phyloP scores from a whole-genome alignment of 2,113 vertebrate genomes.

The Hippocampus zosterae region DNA sequence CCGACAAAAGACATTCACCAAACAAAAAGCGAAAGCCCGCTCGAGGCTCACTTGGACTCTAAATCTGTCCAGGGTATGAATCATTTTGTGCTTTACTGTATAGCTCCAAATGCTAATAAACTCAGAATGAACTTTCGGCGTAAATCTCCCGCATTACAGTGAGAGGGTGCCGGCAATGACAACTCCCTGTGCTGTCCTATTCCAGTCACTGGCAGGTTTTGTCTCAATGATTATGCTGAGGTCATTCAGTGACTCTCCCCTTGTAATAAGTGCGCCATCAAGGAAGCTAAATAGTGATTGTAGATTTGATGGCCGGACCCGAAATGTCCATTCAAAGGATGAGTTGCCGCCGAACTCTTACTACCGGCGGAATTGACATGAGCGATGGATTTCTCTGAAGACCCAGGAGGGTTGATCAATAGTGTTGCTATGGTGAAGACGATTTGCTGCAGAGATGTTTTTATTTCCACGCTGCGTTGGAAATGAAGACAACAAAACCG shows the following conservation, averaged over 20 bases:
- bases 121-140: conserved; percentile 11
- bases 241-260: conserved; percentile 39
- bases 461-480: conserved; percentile 65
- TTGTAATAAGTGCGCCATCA: conserved; percentile 62
- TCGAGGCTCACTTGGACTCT: not conserved
- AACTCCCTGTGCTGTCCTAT: conserved; percentile 17
- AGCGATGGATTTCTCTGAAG: conserved; percentile 63
- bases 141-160: conserved; percentile 5
- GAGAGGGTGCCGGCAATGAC: conserved; percentile 13
- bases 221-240: conserved; percentile 41
- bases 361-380: conserved; percentile 61
- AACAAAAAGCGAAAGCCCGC: not conserved
- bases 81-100: not conserved
- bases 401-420: conserved; percentile 64
- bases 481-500: conserved; percentile 59
- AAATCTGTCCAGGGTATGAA: not conserved
- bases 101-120: not conserved
- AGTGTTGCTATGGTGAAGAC: conserved; percentile 69
- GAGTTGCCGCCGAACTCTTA: conserved; percentile 62
- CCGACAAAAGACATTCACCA: not conserved
- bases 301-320: conserved; percentile 54
- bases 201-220: conserved; percentile 6
- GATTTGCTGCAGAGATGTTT: conserved; percentile 68
- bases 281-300: conserved; percentile 56
- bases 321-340: conserved; percentile 55